Conservation (phyloP, 2,113 vertebrate species). For the Lampris megalopsis region DNA sequence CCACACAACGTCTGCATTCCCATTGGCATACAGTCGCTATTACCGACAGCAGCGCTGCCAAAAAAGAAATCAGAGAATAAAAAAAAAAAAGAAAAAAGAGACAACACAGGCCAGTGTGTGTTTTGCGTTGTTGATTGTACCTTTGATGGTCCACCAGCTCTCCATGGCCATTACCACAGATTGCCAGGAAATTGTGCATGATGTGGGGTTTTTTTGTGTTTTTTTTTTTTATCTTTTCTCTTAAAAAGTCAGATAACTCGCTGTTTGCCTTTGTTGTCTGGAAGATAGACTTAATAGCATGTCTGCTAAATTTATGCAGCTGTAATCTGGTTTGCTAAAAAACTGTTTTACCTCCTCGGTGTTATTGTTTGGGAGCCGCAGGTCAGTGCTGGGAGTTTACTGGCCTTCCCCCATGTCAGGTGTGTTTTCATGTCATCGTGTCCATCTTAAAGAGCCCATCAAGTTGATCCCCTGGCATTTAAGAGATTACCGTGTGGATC, state of each 20-base stretch:
- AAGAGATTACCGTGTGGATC: slow-evolving; percentile 55
- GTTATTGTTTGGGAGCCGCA: slow-evolving; percentile 54
- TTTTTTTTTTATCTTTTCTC: slow-evolving; percentile 33
- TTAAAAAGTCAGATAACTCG: slow-evolving; percentile 50
- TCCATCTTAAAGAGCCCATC: slow-evolving; percentile 54
- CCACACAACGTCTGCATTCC: slow-evolving; percentile 16
- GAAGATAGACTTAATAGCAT: slow-evolving; percentile 48
- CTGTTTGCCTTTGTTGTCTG: slow-evolving; percentile 61
- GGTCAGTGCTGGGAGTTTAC: slow-evolving; percentile 45
- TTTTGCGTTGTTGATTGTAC: slow-evolving; percentile 63
- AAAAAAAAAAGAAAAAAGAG: slow-evolving; percentile 7
- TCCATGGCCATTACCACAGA: slow-evolving; percentile 64
- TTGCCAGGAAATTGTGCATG: slow-evolving; percentile 64
- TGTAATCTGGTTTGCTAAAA: slow-evolving; percentile 49
- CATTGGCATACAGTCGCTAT: slow-evolving; percentile 27
- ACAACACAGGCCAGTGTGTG: slow-evolving; percentile 30
- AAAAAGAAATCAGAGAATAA: slow-evolving; percentile 60
- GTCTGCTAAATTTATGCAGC: slow-evolving; percentile 42
- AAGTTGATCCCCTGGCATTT: slow-evolving; percentile 63
- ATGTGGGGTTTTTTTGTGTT: slow-evolving; percentile 23
- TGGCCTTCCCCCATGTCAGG: slow-evolving; percentile 48
- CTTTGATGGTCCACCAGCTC: slow-evolving; percentile 82
- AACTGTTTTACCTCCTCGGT: slow-evolving; percentile 42
- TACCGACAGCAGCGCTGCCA: slow-evolving; percentile 49
- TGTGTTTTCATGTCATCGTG: slow-evolving; percentile 63